These are phyloP conservation scores for Calidris pygmaea DNA, from an alignment of 2,113 vertebrate species.

Conservation along the genomic window DNA sequence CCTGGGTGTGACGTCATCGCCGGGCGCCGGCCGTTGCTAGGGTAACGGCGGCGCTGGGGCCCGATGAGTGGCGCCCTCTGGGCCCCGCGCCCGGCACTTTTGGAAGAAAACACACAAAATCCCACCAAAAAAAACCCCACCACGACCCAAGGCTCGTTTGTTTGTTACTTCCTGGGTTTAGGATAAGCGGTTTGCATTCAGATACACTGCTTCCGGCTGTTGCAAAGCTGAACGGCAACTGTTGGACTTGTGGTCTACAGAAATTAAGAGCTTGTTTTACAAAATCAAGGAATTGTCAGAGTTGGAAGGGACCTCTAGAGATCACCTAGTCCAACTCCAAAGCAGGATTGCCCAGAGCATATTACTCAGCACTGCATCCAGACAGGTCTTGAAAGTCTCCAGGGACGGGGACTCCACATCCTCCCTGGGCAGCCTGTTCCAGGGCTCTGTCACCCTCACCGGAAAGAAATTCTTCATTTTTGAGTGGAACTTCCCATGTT, in stretches of 20 bases:
- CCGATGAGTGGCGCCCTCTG: fast-evolving
- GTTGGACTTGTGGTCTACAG: fast-evolving
- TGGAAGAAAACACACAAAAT: too few species aligned
- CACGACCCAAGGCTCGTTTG: fast-evolving
- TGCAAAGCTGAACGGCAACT: fast-evolving
- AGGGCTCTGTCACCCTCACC: too few species aligned
- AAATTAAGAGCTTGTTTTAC: slow-evolving; percentile 26
- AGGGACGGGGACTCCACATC: too few species aligned
- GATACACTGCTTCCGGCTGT: background rate
- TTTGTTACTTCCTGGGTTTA: fast-evolving
- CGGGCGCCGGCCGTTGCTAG: background rate
- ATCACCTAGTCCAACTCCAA: too few species aligned
- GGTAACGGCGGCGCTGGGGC: background rate
- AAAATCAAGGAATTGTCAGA: too few species aligned
- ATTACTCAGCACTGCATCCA: too few species aligned
- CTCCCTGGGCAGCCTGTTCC: too few species aligned
- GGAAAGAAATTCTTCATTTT: too few species aligned
- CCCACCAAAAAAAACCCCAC: background rate
- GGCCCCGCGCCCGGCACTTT: fast-evolving
- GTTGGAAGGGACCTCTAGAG: too few species aligned
- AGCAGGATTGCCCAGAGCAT: too few species aligned
- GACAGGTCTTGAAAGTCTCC: too few species aligned
- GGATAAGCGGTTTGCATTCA: background rate
- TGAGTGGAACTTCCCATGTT: too few species aligned
- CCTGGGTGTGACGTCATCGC: background rate